These are phyloP conservation scores for Ctenosaura bakeri DNA, from an alignment of 2,797 vertebrate species.

Conservation along the genomic window DNA sequence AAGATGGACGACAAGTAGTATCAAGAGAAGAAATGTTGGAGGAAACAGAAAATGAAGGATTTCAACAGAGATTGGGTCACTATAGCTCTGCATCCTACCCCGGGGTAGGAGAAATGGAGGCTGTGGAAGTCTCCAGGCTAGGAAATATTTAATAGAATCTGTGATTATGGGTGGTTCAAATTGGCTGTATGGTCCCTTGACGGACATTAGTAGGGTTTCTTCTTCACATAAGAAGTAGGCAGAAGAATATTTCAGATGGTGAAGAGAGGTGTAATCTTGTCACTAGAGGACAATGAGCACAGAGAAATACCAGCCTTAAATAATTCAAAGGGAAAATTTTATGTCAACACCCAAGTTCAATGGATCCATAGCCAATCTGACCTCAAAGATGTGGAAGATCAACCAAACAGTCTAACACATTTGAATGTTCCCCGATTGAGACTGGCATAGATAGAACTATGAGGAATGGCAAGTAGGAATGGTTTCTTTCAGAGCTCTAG, in stretches of 20 bases:
- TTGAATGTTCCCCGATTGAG: background rate
- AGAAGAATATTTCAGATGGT: constrained; percentile 77
- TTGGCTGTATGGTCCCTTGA: background rate
- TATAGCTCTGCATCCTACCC: constrained; percentile 38
- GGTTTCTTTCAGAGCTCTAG: background rate
- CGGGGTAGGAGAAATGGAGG: constrained; percentile 10
- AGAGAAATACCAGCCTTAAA: constrained; percentile 49
- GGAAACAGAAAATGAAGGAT: constrained; percentile 45
- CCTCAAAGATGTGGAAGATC: constrained; percentile 69
- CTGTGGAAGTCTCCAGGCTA: background rate
- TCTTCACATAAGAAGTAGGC: constrained; percentile 73
- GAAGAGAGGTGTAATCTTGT: constrained; percentile 59
- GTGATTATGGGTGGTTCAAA: constrained; percentile 8
- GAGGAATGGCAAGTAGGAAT: background rate
- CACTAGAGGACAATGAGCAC: constrained; percentile 41
- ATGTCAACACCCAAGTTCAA: constrained; percentile 86
- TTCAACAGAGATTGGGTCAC: constrained; percentile 33
- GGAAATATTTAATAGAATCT: constrained; percentile 42
- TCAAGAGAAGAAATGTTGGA: constrained; percentile 42
- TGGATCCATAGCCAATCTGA: background rate
- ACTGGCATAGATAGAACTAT: background rate
- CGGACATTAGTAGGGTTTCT: constrained; percentile 27
- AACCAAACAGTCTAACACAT: too few relatives aligned
- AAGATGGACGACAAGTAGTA: constrained; percentile 58
- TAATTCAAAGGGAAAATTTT: constrained; percentile 67